Evolutionary conservation across 2,888 invertebrate species (phyloP), one percentile per base, ranked within the genome.

Genomic region (Macaria liturata): DNA sequence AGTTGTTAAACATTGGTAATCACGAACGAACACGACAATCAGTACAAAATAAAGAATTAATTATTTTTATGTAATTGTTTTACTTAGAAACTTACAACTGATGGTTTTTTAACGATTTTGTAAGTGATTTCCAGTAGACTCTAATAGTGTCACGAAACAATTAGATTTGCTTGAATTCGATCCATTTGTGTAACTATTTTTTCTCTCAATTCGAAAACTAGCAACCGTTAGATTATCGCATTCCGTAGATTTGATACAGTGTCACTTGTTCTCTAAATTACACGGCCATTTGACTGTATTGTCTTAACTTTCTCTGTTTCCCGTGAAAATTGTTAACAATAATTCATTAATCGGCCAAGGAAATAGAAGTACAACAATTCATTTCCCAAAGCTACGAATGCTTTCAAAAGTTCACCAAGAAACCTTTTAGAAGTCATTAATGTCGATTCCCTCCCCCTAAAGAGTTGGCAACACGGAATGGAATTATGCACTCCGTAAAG

Each of bases 381-480:
- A 62, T 56, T 62, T 52, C 53, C 57, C 69, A 74, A 78, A 77
- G 78, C 76, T 79, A 76, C 70, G 74, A 76, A 76, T 75, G 64
- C 78, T 80, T 85, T 70, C 68, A 73, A 75, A 84, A 81, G 75
- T 80, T 80, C 74, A 70, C 75, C 71, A 80, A 82, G 84, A 81
- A 89, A 87, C 86, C 86, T 88, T 89, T 90, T 80, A 84, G 80
- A 84, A 84, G 79, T 83, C 83, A 87, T 89, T 88, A 89, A 84
- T 85, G 84, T 81, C 83, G 80, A 82, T 85, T 83, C 79, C 78
- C 68, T 78, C 75, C 82, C 86, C 86, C 86, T 81, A 89, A 91
- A 88, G 87, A 91, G 90, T 89, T 89, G 82, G 77, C 84, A 85
- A 86, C 87, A 88, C 81, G 82, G 81, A 90, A 91, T 88, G 84